These are phyloP conservation scores for Diprion similis DNA, from an alignment of 1,140 invertebrate genomes.

Conservation along the genomic window DNA sequence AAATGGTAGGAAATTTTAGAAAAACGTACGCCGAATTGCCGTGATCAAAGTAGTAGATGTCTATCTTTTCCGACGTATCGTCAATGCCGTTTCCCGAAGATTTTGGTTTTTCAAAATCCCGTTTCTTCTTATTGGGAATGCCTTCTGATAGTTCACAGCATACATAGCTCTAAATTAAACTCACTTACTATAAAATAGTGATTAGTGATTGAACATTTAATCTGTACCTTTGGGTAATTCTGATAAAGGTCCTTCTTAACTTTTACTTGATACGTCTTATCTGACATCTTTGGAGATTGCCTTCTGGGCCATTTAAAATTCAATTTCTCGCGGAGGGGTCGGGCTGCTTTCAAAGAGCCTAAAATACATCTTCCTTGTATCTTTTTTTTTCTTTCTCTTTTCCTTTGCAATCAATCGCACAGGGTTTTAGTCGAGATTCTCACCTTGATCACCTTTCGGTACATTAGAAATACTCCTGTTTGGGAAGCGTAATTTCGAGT, in stretches of 20 bases:
- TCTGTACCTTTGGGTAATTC: slow-evolving; percentile 33
- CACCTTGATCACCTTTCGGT: background rate
- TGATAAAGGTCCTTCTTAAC: slow-evolving; percentile 32
- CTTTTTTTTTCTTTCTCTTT: background rate
- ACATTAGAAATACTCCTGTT: background rate
- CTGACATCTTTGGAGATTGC: slow-evolving; percentile 24
- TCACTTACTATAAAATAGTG: slow-evolving; percentile 14
- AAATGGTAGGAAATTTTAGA: background rate
- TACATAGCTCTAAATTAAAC: slow-evolving; percentile 32
- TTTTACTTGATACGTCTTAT: slow-evolving; percentile 39
- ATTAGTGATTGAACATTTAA: background rate
- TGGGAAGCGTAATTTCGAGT: background rate
- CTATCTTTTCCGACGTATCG: slow-evolving; percentile 57
- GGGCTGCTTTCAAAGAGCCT: slow-evolving; percentile 12
- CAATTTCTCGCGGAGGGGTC: slow-evolving; percentile 26
- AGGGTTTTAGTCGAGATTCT: background rate
- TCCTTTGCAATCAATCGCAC: background rate
- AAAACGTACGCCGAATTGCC: slow-evolving; percentile 65
- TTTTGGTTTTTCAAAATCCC: background rate
- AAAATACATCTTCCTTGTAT: background rate
- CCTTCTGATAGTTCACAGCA: slow-evolving; percentile 41
- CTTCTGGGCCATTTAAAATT: slow-evolving; percentile 36
- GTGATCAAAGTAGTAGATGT: slow-evolving; percentile 74
- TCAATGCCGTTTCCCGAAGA: slow-evolving; percentile 24
- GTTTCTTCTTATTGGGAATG: slow-evolving; percentile 33